Percentiles rank a stretch among this genome's conserved stretches.
phyloP scores from a whole-genome alignment of 1,140 invertebrate species.

The Lordiphosa stackelbergi region DNA sequence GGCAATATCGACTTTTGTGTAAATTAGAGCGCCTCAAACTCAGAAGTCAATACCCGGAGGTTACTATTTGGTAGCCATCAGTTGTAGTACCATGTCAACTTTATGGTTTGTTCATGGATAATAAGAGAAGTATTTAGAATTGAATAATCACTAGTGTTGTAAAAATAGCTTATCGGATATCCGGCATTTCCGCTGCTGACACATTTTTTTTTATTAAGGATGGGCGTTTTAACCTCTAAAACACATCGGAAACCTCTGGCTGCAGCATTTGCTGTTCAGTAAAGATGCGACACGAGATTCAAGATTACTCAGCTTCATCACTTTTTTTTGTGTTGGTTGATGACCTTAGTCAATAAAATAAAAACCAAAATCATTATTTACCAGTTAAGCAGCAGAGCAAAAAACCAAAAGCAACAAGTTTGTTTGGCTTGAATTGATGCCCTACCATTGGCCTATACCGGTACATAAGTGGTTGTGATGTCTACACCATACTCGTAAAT shows the following conservation, averaged over 20 bases:
- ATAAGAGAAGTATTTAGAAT: neutral
- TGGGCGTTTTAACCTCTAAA: constrained; percentile 47
- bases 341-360: constrained; percentile 74
- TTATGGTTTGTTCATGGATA: neutral
- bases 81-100: too few relatives aligned
- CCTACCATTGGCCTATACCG: neutral
- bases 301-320: constrained; percentile 39
- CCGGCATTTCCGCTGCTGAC: neutral
- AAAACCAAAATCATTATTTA: constrained; percentile 40
- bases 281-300: constrained; percentile 63
- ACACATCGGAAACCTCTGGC: constrained; percentile 24
- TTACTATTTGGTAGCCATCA: too few relatives aligned
- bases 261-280: constrained; percentile 40
- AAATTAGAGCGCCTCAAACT: too few relatives aligned
- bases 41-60: too few relatives aligned
- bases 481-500: constrained; percentile 14
- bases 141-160: constrained; percentile 1
- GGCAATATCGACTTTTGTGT: too few relatives aligned
- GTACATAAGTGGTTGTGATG: constrained; percentile 1
- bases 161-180: too few relatives aligned
- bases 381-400: constrained; percentile 15
- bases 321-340: constrained; percentile 41
- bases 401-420: too few relatives aligned
- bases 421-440: constrained; percentile 5
- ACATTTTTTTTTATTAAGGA: constrained; percentile 27